Evolutionary conservation across 2,113 vertebrate species (phyloP).

Genomic region (Xenus cinereus): DNA sequence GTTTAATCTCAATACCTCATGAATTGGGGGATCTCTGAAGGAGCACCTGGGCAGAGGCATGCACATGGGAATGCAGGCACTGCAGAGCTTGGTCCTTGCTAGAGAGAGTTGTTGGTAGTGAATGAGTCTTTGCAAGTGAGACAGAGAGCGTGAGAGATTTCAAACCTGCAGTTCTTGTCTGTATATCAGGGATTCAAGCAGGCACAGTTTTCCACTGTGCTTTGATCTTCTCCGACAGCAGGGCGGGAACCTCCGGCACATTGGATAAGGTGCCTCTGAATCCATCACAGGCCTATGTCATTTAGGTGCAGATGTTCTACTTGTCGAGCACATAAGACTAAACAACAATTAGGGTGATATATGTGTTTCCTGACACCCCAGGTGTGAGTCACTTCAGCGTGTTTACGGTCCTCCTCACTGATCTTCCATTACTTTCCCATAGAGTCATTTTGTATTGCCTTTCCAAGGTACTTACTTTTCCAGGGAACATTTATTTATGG

Average conservation of each 20-base stretch:
- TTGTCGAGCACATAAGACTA: not conserved
- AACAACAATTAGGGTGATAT: not conserved
- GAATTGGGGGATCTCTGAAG: not conserved
- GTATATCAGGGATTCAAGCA: not conserved
- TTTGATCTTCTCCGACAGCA: not conserved
- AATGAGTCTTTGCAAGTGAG: not conserved
- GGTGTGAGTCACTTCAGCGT: not conserved
- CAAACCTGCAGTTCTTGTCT: not conserved
- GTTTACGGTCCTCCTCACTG: not conserved
- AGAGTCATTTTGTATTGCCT: not conserved
- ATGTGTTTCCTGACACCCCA: not conserved
- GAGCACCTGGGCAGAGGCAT: not conserved
- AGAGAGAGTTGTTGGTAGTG: not conserved
- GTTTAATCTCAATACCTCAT: not conserved
- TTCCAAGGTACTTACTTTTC: not conserved
- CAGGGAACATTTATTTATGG: not conserved
- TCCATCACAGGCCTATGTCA: not conserved
- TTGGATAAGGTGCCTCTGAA: not conserved
- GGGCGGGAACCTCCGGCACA: not conserved
- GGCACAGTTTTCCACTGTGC: not conserved
- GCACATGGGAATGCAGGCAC: not conserved
- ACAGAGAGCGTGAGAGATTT: not conserved
- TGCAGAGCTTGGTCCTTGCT: not conserved
- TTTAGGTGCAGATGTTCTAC: not conserved
- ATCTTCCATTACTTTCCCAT: not conserved